Base-by-base conservation (phyloP, 2,888 invertebrate species). In the Drosophila kanekoi region DNA sequence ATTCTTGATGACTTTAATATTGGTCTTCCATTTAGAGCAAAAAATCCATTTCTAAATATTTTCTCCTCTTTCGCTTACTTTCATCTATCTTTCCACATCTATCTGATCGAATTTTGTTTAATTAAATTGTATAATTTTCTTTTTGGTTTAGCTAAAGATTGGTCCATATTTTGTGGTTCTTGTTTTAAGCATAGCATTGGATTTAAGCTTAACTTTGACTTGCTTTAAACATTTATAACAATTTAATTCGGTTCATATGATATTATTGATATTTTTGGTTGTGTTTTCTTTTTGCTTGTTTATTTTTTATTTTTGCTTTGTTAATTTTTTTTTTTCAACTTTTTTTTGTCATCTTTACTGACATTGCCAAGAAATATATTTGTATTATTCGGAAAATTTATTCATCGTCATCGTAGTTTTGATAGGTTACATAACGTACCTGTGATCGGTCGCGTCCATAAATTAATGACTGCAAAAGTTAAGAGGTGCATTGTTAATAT, bases 361-460 rank as follows among this genome's bases (percentile, higher is more conserved):
- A 87, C 85, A 72, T 80, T 85, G 85, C 85, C 48, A 69, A 52
- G 35, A 28, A 60, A 44, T 60, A 44, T 60, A 71, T 47, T 54
- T 33, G 70, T 28, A 16, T 47, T 45, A 44, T 40, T 28, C 0
- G 23, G 9, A 60, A 85, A 13, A 90, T 60, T 92, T 94, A 95
- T 91, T 96, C 95, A 71, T 96, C 96, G 84, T 97, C 97, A 84
- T 97, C 97, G 89, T 97, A 97, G 92, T 97, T 97, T 92, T 97
- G 97, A 93, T 98, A 98, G 90, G 97, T 98, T 60, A 98, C 98
- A 93, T 98, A 98, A 83, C 98, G 95, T 35, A 98, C 98, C 45
- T 98, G 97, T 56, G 98, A 96, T 86, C 98, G 97, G 87, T 98
- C 98, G 72, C 85, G 88, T 66, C 97, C 97, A 91, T 97, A 95